phyloP scores from a whole-genome alignment of 2,113 vertebrate species.

The Cacatua alba region DNA sequence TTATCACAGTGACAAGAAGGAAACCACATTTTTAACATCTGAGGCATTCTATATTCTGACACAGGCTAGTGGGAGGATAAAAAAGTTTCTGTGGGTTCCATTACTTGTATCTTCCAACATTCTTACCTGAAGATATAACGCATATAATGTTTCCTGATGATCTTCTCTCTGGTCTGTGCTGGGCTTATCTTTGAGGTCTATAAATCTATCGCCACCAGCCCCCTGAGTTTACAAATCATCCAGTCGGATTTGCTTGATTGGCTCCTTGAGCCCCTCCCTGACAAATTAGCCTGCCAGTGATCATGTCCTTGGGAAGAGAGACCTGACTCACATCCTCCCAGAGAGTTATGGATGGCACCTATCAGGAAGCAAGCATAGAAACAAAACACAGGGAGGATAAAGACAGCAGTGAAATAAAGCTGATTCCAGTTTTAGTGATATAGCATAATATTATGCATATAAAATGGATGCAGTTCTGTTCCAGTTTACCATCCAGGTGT shows the following conservation, averaged over 20 bases:
- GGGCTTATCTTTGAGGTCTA: background rate
- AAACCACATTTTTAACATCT: background rate
- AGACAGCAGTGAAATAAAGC: background rate
- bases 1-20: background rate
- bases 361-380: background rate
- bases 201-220: background rate
- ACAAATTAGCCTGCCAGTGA: background rate
- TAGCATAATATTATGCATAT: background rate
- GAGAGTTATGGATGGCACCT: accelerated
- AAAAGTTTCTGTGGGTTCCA: background rate
- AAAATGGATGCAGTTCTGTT: background rate
- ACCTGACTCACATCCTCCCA: background rate
- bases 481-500: background rate
- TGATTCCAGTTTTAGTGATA: background rate
- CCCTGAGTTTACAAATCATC: background rate
- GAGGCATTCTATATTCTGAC: background rate
- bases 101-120: background rate
- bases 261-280: background rate
- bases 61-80: background rate
- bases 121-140: background rate
- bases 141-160: background rate
- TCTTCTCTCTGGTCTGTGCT: background rate
- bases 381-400: background rate
- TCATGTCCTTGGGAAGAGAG: background rate
- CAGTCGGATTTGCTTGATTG: background rate